These are phyloP conservation scores for Lophochroa leadbeateri DNA, from an alignment of 2,113 vertebrate genomes.

Conservation along the genomic window DNA sequence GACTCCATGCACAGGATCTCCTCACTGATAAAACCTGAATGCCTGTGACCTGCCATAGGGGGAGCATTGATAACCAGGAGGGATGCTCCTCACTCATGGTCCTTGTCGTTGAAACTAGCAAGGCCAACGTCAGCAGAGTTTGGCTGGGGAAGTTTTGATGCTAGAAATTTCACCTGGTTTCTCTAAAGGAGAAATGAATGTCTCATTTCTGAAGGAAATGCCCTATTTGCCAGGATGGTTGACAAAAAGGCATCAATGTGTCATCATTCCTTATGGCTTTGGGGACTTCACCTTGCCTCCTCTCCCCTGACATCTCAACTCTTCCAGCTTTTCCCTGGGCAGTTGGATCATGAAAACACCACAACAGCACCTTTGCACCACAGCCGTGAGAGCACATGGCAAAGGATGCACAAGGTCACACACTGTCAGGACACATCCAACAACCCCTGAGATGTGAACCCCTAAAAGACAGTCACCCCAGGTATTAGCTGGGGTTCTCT, in stretches of 20 bases:
- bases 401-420: not conserved
- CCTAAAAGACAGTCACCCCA: not conserved
- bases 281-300: not conserved
- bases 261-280: not conserved
- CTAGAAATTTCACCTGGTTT: not conserved
- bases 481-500: not conserved
- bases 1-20: not conserved
- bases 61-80: not conserved
- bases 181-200: not conserved
- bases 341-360: not conserved
- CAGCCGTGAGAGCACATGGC: rapidly evolving
- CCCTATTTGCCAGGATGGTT: not conserved
- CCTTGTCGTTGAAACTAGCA: not conserved
- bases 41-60: not conserved
- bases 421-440: not conserved
- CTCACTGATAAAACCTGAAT: not conserved
- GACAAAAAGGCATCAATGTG: not conserved
- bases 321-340: not conserved
- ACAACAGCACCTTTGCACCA: not conserved
- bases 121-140: not conserved
- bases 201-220: not conserved
- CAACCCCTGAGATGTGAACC: rapidly evolving
- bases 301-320: not conserved
- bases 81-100: not conserved
- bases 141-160: not conserved